These are phyloP conservation scores for Sylvia borin DNA, from an alignment of 2,797 vertebrate species.

Conservation along the genomic window DNA sequence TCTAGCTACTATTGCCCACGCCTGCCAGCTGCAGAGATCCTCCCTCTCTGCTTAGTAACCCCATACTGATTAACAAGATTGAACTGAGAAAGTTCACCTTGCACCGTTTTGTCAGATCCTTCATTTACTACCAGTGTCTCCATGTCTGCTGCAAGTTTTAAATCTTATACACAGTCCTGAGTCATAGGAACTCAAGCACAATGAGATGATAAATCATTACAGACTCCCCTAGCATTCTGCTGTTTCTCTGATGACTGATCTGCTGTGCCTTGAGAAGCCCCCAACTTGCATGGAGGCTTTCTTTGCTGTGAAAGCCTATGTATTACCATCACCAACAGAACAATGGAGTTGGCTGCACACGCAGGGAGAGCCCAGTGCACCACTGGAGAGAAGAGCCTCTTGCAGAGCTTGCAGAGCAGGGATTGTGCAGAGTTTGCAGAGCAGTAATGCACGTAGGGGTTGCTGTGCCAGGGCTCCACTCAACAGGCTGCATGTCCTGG, in stretches of 20 bases:
- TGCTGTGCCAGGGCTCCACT: constrained; percentile 18
- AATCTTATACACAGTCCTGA: background rate
- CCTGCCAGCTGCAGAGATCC: background rate
- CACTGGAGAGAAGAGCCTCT: background rate
- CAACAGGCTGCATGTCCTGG: constrained; percentile 24
- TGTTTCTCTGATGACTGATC: background rate
- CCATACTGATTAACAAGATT: fast-evolving
- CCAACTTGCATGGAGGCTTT: constrained; percentile 3
- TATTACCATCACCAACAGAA: constrained; percentile 13
- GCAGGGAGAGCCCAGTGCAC: background rate
- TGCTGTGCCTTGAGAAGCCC: background rate
- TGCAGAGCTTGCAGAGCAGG: background rate
- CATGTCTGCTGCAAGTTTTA: background rate
- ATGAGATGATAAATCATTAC: background rate
- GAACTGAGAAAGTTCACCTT: background rate
- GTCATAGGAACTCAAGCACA: background rate
- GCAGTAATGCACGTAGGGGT: background rate
- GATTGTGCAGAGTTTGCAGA: background rate
- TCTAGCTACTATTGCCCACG: background rate
- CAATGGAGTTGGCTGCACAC: constrained; percentile 24
- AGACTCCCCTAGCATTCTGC: background rate
- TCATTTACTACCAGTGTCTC: background rate
- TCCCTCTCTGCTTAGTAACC: background rate
- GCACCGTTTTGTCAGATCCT: background rate
- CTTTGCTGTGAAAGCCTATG: background rate